These are phyloP conservation scores for Eptesicus fuscus DNA, from an alignment of 2,113 vertebrate genomes.

Conservation along the genomic window DNA sequence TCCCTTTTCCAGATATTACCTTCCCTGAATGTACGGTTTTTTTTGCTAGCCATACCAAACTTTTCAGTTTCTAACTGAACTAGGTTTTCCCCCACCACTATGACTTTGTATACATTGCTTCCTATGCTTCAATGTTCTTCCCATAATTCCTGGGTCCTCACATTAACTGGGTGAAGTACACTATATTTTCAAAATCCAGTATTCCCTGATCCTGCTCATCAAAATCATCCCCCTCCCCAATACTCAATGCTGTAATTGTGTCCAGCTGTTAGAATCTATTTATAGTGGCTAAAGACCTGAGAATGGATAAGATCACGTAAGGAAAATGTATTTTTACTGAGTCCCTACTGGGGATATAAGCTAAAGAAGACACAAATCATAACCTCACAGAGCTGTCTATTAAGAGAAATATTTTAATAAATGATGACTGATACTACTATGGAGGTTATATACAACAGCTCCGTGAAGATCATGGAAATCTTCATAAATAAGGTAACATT, in stretches of 20 bases:
- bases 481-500: not conserved
- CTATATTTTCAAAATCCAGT: conserved; percentile 21
- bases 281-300: not conserved
- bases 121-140: not conserved
- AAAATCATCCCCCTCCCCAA: not conserved
- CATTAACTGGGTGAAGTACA: not conserved
- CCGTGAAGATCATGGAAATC: not conserved
- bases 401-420: not conserved
- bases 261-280: not conserved
- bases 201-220: not conserved
- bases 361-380: not conserved
- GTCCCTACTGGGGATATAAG: not conserved
- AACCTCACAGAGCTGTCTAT: not conserved
- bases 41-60: not conserved
- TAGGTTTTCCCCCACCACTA: not conserved
- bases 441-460: not conserved
- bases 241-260: not conserved
- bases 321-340: not conserved
- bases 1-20: not conserved
- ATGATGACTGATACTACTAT: not conserved
- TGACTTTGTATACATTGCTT: not conserved
- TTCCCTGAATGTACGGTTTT: not conserved
- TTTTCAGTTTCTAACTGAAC: not conserved
- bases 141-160: not conserved
- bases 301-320: not conserved